Evolutionary conservation across 2,888 invertebrate species (phyloP), one percentile per base, ranked within the genome.

Genomic region (Pinctada fucata): DNA sequence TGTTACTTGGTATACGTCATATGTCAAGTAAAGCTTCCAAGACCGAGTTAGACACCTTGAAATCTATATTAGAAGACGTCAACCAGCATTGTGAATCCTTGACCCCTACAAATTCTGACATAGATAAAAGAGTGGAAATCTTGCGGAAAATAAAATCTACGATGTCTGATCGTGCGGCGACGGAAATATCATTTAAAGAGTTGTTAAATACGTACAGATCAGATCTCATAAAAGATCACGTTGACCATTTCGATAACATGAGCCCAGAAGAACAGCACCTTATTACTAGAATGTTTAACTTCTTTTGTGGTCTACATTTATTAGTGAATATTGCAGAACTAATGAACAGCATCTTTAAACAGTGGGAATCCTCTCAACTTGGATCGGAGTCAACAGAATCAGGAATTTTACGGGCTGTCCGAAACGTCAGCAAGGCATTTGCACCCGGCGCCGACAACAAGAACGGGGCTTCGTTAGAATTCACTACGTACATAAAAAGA

Each of bases 261-360:
- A 13, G 52, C 1, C 51, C 51, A 10, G 72, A 6, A 16, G 72
- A 73, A 8, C 45, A 73, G n/a, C 13, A 48, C 3, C 45, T 73
- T 47, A 4, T 73, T 1, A 64, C 48, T 8, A 16, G 65, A 45
- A 73, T 64, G 65, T 73, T 45, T 47, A 73, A 47, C 64, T 73
- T 73, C 47, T 73, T 64, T 45, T 63, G 72, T 48, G 72, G 72
- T 63, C 64, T 72, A 47, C 72, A 72, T 64, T n/a, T 74, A 31
- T n/a, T 47, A 3, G 65, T 74, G 2, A 65, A 66, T 31, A 74
- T 74, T n/a, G 65, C 49, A 49, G 74, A 66, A 49, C 47, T 65
- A 16, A 64, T 74, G 49, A 66, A 74, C 50, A 51, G n/a, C 16
- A 63, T 74, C 8, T 66, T 74, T 16, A 6, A 64, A 31, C 48